Evolutionary conservation across 2,888 invertebrate species (phyloP).

Genomic region (Dynastes tityus): DNA sequence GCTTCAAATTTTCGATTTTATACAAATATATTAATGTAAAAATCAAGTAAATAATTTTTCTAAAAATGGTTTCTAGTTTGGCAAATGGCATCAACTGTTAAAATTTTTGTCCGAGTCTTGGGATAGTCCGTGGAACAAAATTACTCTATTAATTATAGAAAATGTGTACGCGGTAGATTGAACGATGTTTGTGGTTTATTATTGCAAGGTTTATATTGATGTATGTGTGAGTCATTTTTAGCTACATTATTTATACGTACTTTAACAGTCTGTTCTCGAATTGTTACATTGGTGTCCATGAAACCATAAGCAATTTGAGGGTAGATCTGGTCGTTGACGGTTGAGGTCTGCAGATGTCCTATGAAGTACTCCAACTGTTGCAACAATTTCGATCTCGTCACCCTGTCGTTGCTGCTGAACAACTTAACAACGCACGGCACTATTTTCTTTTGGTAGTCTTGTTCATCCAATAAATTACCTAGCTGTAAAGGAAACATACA

Average conservation of each 20-base stretch:
- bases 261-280: slow-evolving; percentile 98
- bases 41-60: too few relatives aligned
- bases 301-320: slow-evolving; percentile 96
- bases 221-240: background rate
- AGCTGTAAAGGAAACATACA: slow-evolving; percentile 74
- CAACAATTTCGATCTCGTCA: slow-evolving; percentile 92
- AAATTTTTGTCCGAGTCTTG: too few relatives aligned
- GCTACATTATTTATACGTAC: slow-evolving; percentile 68
- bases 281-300: slow-evolving; percentile 96
- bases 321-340: slow-evolving; percentile 96
- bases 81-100: too few relatives aligned
- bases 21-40: too few relatives aligned
- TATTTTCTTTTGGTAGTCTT: slow-evolving; percentile 95
- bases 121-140: too few relatives aligned
- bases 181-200: too few relatives aligned
- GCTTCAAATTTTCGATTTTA: too few relatives aligned
- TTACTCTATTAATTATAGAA: too few relatives aligned
- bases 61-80: too few relatives aligned
- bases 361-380: slow-evolving; percentile 96
- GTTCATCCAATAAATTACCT: slow-evolving; percentile 90
- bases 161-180: too few relatives aligned
- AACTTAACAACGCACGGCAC: slow-evolving; percentile 98
- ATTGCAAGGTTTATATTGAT: too few relatives aligned
- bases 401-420: slow-evolving; percentile 95
- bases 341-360: slow-evolving; percentile 83